Base-by-base conservation (phyloP, 1,140 invertebrate species). In the Diprion similis region DNA sequence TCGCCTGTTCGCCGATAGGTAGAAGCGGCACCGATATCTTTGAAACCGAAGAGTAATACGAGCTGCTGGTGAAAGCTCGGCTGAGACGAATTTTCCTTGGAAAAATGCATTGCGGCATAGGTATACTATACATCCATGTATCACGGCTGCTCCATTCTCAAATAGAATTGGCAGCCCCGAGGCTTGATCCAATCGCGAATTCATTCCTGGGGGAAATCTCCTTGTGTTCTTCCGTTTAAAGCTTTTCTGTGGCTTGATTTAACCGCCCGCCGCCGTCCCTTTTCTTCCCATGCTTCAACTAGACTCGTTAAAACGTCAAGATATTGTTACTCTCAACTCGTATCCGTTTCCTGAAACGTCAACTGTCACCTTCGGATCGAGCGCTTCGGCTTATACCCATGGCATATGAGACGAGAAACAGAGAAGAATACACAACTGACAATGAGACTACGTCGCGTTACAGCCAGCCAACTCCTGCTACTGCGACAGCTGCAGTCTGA, bases 91-190 rank as follows among this genome's bases (percentile, higher is more conserved):
- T 37, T 37, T 37, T 37, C 24, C 24, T 37, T 37, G 24, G 24
- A 37, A 37, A 17, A 17, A 59, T 59, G 51, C 51, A 59, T 59
- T 59, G 11, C 51, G 24, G 24, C 24, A 37, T 37, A 37, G 24
- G 24, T 37, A 37, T 37, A n/a, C n/a, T n/a, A 37, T 59, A 59
- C n/a, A 13, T 37, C 11, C 11, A 17, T 59, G 51, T 59, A 59
- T 59, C 51, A 59, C 51, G 51, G 51, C 51, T 59, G 51, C 51
- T 59, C 51, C 51, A 59, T 59, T 59, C 51, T 59, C 51, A 59
- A 59, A 59, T 59, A 59, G 51, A 59, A 59, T 59, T 59, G 11
- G 51, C n/a, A 59, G 51, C 51, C 51, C 51, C 51, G 51, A 17
- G 51, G 51, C n/a, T 59, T 59, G 51, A 59, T 59, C 51, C 51